phyloP scores from a whole-genome alignment of 2,797 vertebrate species.

The Spinibarbus caldwelli region DNA sequence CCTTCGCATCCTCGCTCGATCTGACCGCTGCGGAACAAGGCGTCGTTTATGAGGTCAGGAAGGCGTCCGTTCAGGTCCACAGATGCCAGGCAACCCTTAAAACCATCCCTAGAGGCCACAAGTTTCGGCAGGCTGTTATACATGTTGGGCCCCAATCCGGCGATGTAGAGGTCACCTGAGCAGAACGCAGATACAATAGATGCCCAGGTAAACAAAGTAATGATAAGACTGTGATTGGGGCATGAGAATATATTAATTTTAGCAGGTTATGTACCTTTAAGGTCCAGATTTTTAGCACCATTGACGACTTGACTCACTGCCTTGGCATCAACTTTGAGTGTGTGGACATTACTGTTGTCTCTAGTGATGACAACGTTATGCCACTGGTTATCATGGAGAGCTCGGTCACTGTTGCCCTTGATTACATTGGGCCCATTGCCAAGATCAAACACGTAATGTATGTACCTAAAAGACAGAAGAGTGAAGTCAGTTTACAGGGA shows the following conservation, averaged over 20 bases:
- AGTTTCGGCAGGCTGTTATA: slow-evolving; percentile 93
- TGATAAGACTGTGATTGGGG: slow-evolving; percentile 13
- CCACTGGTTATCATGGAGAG: slow-evolving; percentile 99
- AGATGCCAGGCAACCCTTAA: slow-evolving; percentile 96
- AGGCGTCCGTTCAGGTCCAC: slow-evolving; percentile 97
- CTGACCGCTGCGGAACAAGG: slow-evolving; percentile 95
- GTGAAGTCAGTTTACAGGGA: neutral
- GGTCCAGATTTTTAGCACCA: slow-evolving; percentile 97
- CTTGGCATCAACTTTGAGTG: slow-evolving; percentile 92
- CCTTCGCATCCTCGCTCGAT: slow-evolving; percentile 99
- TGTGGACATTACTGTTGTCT: slow-evolving; percentile 97
- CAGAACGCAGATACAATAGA: neutral
- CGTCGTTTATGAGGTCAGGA: slow-evolving; percentile 94
- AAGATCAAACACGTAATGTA: slow-evolving; percentile 96
- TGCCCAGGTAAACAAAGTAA: neutral
- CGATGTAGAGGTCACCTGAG: slow-evolving; percentile 94
- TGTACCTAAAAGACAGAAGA: slow-evolving; percentile 74
- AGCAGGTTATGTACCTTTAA: slow-evolving; percentile 76
- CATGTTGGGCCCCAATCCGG: slow-evolving; percentile 93
- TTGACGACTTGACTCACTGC: slow-evolving; percentile 95
- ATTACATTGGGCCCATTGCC: slow-evolving; percentile 97
- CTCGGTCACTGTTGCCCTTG: slow-evolving; percentile 92
- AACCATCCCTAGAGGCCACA: slow-evolving; percentile 95
- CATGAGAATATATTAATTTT: slow-evolving; percentile 59
- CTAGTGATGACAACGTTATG: slow-evolving; percentile 96